A percentile compares a stretch with the other conserved stretches of the same genome.
These are phyloP conservation scores for Hozukius guyotensis DNA, from an alignment of 2,797 vertebrate genomes.

Conservation along the genomic window DNA sequence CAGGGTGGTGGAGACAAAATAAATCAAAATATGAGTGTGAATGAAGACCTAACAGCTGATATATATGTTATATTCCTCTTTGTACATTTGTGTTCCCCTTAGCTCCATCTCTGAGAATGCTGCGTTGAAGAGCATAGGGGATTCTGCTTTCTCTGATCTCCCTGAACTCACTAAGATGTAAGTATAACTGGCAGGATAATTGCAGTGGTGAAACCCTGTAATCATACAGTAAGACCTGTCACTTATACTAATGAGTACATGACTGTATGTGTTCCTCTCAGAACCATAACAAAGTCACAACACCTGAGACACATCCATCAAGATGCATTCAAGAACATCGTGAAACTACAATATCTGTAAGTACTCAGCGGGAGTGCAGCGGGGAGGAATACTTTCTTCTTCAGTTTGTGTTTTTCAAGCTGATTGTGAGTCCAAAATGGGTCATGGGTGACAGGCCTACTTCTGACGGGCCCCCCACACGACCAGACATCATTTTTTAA, in stretches of 20 bases:
- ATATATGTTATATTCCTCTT: neutral
- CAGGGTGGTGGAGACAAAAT: conserved; percentile 28
- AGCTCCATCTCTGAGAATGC: conserved; percentile 77
- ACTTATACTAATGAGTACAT: neutral
- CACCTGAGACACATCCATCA: conserved; percentile 86
- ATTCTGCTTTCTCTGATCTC: conserved; percentile 77
- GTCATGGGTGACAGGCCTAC: conserved; percentile 57
- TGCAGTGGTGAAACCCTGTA: neutral
- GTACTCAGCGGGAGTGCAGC: conserved; percentile 55
- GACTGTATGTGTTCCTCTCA: conserved; percentile 69
- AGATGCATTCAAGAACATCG: conserved; percentile 89
- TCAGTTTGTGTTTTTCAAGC: conserved; percentile 18
- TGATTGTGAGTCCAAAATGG: conserved; percentile 57
- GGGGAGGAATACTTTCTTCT: neutral
- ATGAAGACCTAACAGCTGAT: neutral
- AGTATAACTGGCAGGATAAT: conserved; percentile 40
- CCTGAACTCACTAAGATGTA: conserved; percentile 77
- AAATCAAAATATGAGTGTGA: conserved; percentile 4
- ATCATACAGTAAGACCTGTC: neutral
- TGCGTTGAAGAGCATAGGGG: conserved; percentile 66
- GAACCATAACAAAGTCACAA: conserved; percentile 92
- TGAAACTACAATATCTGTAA: conserved; percentile 90
- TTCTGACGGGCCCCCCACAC: conserved; percentile 30
- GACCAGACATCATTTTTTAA: conserved; percentile 56
- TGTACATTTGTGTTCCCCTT: conserved; percentile 5